Evolutionary conservation across 2,113 vertebrate genomes (phyloP), one percentile per base, ranked within the genome.

Genomic region (Ptychochromis oligacanthus): DNA sequence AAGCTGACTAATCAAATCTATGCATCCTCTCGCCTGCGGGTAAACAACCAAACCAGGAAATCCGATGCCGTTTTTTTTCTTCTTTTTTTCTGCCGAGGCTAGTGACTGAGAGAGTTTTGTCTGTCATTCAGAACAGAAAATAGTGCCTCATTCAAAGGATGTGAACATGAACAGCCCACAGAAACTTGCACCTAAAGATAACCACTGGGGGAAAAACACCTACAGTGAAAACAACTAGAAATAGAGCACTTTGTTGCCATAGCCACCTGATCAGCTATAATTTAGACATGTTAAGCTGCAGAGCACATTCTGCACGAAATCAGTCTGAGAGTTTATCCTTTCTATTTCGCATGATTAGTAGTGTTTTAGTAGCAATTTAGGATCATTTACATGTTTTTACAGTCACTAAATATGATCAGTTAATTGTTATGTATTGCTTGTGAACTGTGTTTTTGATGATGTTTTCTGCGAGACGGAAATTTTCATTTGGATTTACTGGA

Each of bases 171-270:
- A 70, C 57, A 88, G 83, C 60, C 84, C 88, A 82, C 90, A 87
- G 77, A 82, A 85, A 90, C 77, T 79, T 79, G 43, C 62, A 75
- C 81, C 79, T 88, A 79, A 91, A 91, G 86, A 90, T 85, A 93
- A 91, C 89, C 84, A 13, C 82, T 87, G 82, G 88, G 82, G 81
- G 65, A 86, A 83, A 92, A 86, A 91, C 89, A 88, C 82, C 28
- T 49, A 17, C 57, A 55, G 60, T 80, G 61, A 92, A 90, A 93
- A 89, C 89, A 88, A 83, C 90, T 86, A 85, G 75, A 93, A 91
- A 93, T 90, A 94, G 85, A 91, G 36, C 49, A 79, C 79, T 88
- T 87, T 77, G 91, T 93, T 94, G 90, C 89, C 89, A 93, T 92
- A 87, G 93, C 60, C 88, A 93, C 91, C 87, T 91, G 86, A 80